Percentiles rank a stretch among this genome's conserved stretches.
Evolutionary conservation across 2,888 invertebrate genomes (phyloP).

Genomic region (Brachypalpus laphriformis): DNA sequence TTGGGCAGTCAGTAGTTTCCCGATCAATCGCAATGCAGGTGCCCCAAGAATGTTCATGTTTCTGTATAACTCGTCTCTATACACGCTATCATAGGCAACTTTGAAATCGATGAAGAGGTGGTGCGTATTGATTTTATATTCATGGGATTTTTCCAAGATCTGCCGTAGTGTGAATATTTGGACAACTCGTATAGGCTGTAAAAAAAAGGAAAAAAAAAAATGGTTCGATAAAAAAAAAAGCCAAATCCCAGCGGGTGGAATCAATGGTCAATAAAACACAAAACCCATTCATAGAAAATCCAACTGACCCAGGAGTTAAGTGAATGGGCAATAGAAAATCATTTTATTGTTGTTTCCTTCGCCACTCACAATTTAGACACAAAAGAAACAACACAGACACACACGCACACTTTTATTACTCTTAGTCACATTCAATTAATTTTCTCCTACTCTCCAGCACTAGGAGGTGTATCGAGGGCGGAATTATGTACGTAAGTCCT

Average conservation of each 20-base stretch:
- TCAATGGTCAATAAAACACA: constrained; percentile 29
- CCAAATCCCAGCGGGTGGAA: neutral
- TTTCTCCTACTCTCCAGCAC: constrained; percentile 18
- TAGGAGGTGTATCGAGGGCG: constrained; percentile 54
- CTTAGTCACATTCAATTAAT: constrained; percentile 70
- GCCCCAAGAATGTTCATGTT: too few relatives aligned
- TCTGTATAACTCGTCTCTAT: too few relatives aligned
- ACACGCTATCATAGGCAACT: too few relatives aligned
- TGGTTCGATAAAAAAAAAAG: neutral
- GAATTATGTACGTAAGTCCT: constrained; percentile 12
- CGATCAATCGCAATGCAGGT: too few relatives aligned
- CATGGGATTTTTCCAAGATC: too few relatives aligned
- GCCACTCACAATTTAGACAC: constrained; percentile 35
- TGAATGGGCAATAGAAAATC: constrained; percentile 69
- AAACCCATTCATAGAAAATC: constrained; percentile 18
- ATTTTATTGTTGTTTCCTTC: constrained; percentile 45
- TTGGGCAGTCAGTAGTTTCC: too few relatives aligned
- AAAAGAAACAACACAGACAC: constrained; percentile 41
- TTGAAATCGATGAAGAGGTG: too few relatives aligned
- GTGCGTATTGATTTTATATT: too few relatives aligned
- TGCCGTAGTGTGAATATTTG: too few relatives aligned
- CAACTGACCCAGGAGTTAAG: constrained; percentile 57
- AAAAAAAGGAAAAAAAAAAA: too few relatives aligned
- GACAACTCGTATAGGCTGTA: too few relatives aligned
- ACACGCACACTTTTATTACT: constrained; percentile 51